Conservation (phyloP, 2,888 invertebrate species). For the Drosophila emarginata region DNA sequence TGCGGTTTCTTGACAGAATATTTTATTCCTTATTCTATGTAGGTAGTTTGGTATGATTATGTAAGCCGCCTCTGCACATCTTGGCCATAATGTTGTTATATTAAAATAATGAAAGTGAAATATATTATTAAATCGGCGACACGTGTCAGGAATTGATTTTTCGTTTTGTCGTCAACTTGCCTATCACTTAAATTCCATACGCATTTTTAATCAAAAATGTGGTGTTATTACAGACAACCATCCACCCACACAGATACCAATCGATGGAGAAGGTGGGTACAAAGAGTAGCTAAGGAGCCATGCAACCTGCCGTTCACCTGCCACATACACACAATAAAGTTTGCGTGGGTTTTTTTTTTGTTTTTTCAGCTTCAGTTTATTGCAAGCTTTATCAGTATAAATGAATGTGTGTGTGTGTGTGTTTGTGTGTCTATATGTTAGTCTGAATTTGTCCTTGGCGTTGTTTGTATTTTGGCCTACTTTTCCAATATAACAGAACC, state of each 20-base stretch:
- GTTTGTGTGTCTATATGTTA: background rate
- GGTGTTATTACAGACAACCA: background rate
- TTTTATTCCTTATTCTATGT: no score
- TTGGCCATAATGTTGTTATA: background rate
- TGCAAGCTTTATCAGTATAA: slow-evolving; percentile 5
- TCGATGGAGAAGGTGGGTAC: background rate
- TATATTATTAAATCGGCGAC: background rate
- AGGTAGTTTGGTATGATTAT: no score
- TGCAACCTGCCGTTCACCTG: background rate
- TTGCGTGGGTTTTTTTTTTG: background rate
- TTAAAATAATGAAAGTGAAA: background rate
- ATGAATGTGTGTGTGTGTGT: background rate
- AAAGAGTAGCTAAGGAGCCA: background rate
- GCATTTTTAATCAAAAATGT: slow-evolving; percentile 2
- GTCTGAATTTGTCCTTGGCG: slow-evolving; percentile 2
- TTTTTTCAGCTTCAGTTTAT: background rate
- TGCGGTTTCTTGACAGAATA: no score
- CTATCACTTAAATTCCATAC: background rate
- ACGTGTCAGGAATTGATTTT: background rate
- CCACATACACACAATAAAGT: background rate
- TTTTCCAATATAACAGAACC: slow-evolving; percentile 1
- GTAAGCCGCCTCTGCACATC: no score
- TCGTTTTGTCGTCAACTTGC: no score
- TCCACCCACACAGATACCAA: background rate
- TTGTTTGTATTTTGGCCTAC: slow-evolving; percentile 9